Evolutionary conservation across 2,797 vertebrate species (phyloP).

Genomic region (Pampus argenteus): DNA sequence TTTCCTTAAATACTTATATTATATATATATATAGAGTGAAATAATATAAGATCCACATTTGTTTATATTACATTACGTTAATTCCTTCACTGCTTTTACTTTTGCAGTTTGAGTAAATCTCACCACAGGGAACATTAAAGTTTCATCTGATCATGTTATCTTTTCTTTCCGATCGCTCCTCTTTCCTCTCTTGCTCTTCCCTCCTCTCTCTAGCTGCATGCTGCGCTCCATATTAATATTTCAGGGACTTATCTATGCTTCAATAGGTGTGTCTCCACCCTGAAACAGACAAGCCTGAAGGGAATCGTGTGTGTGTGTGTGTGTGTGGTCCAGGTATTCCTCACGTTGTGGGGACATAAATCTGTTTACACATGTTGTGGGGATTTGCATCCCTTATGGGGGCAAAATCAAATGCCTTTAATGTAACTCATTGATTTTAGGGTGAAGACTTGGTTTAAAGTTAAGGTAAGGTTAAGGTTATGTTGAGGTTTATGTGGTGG

Average conservation of each 20-base stretch:
- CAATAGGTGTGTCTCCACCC: conserved; percentile 62
- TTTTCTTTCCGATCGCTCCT: conserved; percentile 9
- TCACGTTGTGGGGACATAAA: too few relatives aligned
- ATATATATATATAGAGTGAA: too few relatives aligned
- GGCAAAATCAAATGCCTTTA: too few relatives aligned
- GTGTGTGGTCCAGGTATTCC: too few relatives aligned
- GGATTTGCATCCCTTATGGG: too few relatives aligned
- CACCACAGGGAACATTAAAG: conserved; percentile 11
- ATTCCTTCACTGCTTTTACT: conserved; percentile 10
- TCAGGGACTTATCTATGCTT: conserved; percentile 79
- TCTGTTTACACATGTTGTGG: too few relatives aligned
- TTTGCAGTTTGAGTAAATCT: conserved; percentile 8
- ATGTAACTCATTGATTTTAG: too few relatives aligned
- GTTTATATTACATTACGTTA: conserved; percentile 1
- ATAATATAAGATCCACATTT: conserved; percentile 1
- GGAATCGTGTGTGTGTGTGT: conserved; percentile 33
- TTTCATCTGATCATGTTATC: conserved; percentile 15
- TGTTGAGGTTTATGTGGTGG: too few relatives aligned
- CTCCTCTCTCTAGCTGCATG: conserved; percentile 25
- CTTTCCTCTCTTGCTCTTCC: conserved; percentile 9
- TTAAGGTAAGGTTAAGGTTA: too few relatives aligned
- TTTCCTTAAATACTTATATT: not conserved
- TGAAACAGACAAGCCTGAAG: conserved; percentile 63
- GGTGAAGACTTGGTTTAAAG: too few relatives aligned
- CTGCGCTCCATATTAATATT: conserved; percentile 75